A percentile compares a stretch with the other conserved stretches of the same genome.
phyloP scores from a whole-genome alignment of 1,140 invertebrate species.

The Drosophila lacertosa region DNA sequence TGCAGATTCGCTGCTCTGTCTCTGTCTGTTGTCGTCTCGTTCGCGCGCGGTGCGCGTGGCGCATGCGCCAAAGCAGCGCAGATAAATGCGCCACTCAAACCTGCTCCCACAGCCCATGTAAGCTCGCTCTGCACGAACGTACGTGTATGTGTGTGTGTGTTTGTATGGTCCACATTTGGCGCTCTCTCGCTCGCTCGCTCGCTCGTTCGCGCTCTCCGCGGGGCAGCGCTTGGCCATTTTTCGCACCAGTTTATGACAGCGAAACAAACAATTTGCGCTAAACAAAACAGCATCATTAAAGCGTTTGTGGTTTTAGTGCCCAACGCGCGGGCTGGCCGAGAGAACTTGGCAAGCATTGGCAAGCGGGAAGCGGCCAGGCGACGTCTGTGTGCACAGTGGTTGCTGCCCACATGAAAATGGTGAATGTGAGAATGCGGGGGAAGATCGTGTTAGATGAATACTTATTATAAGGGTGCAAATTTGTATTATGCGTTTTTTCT shows the following conservation, averaged over 20 bases:
- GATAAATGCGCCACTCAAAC: slow-evolving; percentile 51
- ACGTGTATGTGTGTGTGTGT: slow-evolving; percentile 19
- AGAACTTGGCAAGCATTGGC: slow-evolving; percentile 29
- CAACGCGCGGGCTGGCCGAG: slow-evolving; percentile 46
- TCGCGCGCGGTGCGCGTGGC: slow-evolving; percentile 33
- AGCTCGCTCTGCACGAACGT: not conserved
- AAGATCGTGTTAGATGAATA: not conserved
- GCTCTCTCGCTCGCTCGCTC: slow-evolving; percentile 3
- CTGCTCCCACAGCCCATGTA: slow-evolving; percentile 59
- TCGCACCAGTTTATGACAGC: slow-evolving; percentile 83
- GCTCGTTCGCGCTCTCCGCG: slow-evolving; percentile 30
- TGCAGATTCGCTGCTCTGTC: slow-evolving; percentile 19
- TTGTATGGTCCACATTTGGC: slow-evolving; percentile 28
- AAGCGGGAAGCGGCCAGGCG: slow-evolving; percentile 45
- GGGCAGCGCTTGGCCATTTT: slow-evolving; percentile 73
- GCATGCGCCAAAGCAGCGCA: slow-evolving; percentile 73
- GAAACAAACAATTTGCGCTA: slow-evolving; percentile 83
- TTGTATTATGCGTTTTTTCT: too few species aligned
- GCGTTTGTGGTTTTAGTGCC: slow-evolving; percentile 82
- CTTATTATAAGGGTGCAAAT: too few species aligned
- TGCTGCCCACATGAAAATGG: not conserved
- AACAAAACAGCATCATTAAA: slow-evolving; percentile 84
- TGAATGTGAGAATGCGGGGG: not conserved
- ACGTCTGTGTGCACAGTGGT: slow-evolving; percentile 47
- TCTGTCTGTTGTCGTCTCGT: slow-evolving; percentile 43